phyloP scores from a whole-genome alignment of 2,888 invertebrate genomes.

The Stomorhina lunata region DNA sequence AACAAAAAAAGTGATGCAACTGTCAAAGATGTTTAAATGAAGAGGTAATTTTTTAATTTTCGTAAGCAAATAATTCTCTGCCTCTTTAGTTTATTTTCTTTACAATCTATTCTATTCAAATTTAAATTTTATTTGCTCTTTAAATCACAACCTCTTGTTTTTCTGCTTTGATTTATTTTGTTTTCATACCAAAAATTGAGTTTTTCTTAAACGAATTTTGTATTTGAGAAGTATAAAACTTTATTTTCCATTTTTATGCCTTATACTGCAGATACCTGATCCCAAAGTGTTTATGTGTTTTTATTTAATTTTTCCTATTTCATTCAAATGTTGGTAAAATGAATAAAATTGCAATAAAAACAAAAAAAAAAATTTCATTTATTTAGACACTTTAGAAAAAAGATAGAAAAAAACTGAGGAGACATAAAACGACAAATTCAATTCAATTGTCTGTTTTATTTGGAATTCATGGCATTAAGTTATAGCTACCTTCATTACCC shows the following conservation, averaged over 20 bases:
- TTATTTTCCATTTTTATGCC: not conserved
- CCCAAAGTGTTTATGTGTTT: constrained; percentile 31
- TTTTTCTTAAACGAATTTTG: not conserved
- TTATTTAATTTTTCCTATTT: not conserved
- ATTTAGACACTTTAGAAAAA: constrained; percentile 30
- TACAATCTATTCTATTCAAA: not conserved
- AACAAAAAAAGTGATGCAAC: not conserved
- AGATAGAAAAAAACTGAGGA: no score
- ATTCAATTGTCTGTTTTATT: constrained; percentile 61
- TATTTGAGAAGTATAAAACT: constrained; percentile 17
- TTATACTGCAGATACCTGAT: not conserved
- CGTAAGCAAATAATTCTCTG: constrained; percentile 9
- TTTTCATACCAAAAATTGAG: constrained; percentile 16
- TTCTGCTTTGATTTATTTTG: constrained; percentile 18
- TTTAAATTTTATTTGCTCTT: constrained; percentile 56
- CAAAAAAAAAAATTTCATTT: constrained; percentile 10
- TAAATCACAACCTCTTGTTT: constrained; percentile 41
- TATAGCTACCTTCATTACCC: constrained; percentile 10
- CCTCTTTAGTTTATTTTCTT: not conserved
- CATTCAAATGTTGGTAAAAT: not conserved
- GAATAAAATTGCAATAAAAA: constrained; percentile 29
- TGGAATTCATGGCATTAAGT: constrained; percentile 50
- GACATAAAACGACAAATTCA: constrained; percentile 43
- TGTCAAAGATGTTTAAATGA: not conserved
- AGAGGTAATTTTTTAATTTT: not conserved